A percentile compares a stretch with the other conserved stretches of the same genome.
Evolutionary conservation across 2,888 invertebrate species (phyloP).

Genomic region (Xanthorhoe designata): DNA sequence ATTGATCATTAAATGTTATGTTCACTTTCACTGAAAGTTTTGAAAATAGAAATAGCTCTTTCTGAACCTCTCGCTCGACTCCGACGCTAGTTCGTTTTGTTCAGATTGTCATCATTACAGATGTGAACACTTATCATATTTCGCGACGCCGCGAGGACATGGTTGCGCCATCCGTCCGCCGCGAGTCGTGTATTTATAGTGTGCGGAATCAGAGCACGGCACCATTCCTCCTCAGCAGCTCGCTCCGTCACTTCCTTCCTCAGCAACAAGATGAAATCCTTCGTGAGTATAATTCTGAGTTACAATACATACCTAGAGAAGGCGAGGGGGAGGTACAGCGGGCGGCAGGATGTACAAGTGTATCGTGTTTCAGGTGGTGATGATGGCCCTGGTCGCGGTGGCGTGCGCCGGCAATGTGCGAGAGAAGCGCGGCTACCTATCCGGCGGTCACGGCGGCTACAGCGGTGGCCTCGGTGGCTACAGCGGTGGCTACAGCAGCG

Average conservation of each 20-base stretch:
- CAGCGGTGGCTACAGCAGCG: conserved; percentile 33
- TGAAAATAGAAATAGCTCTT: too few relatives aligned
- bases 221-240: conserved; percentile 29
- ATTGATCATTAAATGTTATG: too few relatives aligned
- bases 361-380: conserved; percentile 39
- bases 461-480: conserved; percentile 24
- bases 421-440: conserved; percentile 44
- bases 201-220: conserved; percentile 9
- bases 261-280: conserved; percentile 54
- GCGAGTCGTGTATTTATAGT: conserved; percentile 25
- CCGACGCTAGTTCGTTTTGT: too few relatives aligned
- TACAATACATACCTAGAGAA: neutral
- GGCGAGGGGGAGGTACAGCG: neutral
- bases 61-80: too few relatives aligned
- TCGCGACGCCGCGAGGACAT: conserved; percentile 23
- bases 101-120: neutral
- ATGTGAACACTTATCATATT: neutral
- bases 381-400: conserved; percentile 44
- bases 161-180: conserved; percentile 30
- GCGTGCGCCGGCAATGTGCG: conserved; percentile 43
- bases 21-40: too few relatives aligned
- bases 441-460: conserved; percentile 31
- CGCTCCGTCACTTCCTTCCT: conserved; percentile 11
- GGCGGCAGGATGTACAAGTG: neutral
- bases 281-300: conserved; percentile 54